Conservation (phyloP, 2,888 invertebrate species). For the Andrena praecox region DNA sequence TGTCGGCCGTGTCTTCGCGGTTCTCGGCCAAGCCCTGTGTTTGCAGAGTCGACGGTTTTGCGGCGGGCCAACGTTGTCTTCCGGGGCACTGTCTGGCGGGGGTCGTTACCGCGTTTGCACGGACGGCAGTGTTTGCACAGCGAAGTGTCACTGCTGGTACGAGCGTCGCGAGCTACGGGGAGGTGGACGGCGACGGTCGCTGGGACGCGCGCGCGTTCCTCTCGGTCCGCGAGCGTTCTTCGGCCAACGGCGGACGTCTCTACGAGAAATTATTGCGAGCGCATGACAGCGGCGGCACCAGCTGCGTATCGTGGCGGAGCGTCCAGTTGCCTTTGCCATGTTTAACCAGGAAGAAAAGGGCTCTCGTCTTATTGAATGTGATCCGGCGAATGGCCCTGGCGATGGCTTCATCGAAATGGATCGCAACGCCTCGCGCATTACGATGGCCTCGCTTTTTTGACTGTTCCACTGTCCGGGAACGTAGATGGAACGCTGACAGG, state of each 20-base stretch:
- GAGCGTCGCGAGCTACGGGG: slow-evolving; percentile 29
- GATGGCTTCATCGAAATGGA: not conserved
- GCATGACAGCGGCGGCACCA: slow-evolving; percentile 17
- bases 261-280: slow-evolving; percentile 19
- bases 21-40: slow-evolving; percentile 33
- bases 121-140: slow-evolving; percentile 14
- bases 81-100: slow-evolving; percentile 33
- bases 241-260: slow-evolving; percentile 22
- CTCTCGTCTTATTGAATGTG: not conserved
- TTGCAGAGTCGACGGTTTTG: slow-evolving; percentile 54
- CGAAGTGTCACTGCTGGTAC: slow-evolving; percentile 28
- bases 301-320: slow-evolving; percentile 26
- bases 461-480: no score
- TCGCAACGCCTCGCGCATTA: not conserved
- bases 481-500: no score
- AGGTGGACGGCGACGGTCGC: slow-evolving; percentile 55
- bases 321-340: slow-evolving; percentile 20
- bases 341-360: not conserved
- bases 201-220: slow-evolving; percentile 10
- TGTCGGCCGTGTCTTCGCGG: not conserved
- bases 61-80: slow-evolving; percentile 55
- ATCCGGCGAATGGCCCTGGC: slow-evolving; percentile 24
- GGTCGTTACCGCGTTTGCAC: slow-evolving; percentile 58
- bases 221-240: not conserved
- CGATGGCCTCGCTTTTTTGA: not conserved